Conservation (phyloP, 2,797 vertebrate species). For the Notoglanidium macrostoma region DNA sequence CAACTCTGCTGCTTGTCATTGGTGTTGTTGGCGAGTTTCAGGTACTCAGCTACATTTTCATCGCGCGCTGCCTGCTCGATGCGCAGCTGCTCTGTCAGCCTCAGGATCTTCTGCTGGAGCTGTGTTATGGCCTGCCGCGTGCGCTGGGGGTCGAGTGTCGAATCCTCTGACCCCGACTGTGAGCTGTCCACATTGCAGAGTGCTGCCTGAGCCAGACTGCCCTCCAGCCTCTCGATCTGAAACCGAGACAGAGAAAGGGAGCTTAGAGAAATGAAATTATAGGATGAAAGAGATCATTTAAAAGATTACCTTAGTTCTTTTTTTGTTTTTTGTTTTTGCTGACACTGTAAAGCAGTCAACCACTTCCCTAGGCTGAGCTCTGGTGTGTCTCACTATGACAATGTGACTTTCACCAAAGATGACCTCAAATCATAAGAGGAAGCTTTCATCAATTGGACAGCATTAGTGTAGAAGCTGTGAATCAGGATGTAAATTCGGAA, state of each 20-base stretch:
- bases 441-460: not conserved
- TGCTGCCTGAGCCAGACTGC: constrained; percentile 77
- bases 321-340: constrained; percentile 57
- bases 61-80: constrained; percentile 94
- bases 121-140: constrained; percentile 94
- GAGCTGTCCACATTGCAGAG: constrained; percentile 82
- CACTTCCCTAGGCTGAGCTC: constrained; percentile 61
- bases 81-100: constrained; percentile 96
- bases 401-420: constrained; percentile 52
- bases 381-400: constrained; percentile 41
- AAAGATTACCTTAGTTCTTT: constrained; percentile 44
- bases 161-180: constrained; percentile 82
- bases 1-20: constrained; percentile 90
- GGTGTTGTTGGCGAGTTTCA: constrained; percentile 94
- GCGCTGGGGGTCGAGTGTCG: constrained; percentile 88
- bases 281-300: not conserved
- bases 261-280: constrained; percentile 5
- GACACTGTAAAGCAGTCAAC: constrained; percentile 43
- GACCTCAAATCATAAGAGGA: not conserved
- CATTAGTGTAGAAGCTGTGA: not conserved
- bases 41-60: constrained; percentile 94
- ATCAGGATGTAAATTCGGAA: not conserved
- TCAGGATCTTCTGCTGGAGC: constrained; percentile 96
- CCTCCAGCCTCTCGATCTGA: constrained; percentile 93
- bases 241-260: constrained; percentile 7